Base-by-base conservation (phyloP, 2,797 vertebrate species). In the Heterohyrax brucei region DNA sequence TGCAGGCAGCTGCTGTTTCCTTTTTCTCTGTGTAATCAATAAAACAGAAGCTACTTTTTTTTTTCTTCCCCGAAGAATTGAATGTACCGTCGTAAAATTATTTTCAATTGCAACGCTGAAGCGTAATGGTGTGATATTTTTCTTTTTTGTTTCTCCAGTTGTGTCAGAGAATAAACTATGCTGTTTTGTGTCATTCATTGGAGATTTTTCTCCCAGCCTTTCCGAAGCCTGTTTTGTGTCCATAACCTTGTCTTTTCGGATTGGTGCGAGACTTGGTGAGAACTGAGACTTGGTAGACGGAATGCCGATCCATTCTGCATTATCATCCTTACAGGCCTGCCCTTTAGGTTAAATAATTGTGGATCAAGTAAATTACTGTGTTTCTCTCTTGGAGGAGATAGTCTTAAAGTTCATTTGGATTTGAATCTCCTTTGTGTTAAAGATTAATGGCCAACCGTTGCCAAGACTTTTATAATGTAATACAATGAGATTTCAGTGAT, bases 1-100 rank as follows among this genome's bases (percentile, higher is more conserved):
- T 99, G 98, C 98, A 98, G 98, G 98, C 98, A 98, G 93, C 95
- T 68, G 98, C 97, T 95, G 93, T 95, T 95, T 59, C 97, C 92
- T 91, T 96, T 95, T 95, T 89, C 97, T 95, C 97, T 93, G 66
- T 95, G 96, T 96, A 86, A 98, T 98, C 98, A 95, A 96, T 98
- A 97, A 88, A 84, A 95, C 93, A 89, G 96, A 93, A 85, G 92
- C 50, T 75, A 61, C 87, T 82, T 90, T 84, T 21, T 81, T 78
- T 82, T 73, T 96, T 91, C 95, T 89, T 80, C 75, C 76, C 68
- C 92, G 73, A 89, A 62, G 68, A 62, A 62, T 21, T 59, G 92
- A 90, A 44, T 39, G 62, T 64, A n/a, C 89, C 18, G 53, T 59
- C 75, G 70, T 80, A 84, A 94, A 64, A 76, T 76, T 76, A 83